Base-by-base conservation (phyloP, 2,113 vertebrate species). In the Progne subis region DNA sequence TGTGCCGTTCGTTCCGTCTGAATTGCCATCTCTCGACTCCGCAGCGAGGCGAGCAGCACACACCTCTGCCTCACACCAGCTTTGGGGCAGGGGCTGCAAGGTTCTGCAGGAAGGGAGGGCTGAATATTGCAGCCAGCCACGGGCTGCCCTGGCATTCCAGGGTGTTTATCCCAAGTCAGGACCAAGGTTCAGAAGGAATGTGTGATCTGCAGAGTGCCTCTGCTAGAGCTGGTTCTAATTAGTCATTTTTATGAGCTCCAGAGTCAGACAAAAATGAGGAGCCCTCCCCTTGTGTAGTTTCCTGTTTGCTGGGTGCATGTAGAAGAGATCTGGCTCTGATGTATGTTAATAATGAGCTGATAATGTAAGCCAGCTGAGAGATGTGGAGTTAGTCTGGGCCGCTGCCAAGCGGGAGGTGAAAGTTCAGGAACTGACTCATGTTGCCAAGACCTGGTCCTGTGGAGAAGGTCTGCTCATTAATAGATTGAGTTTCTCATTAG, bases 281-380 rank as follows among this genome's bases (percentile, higher is more conserved):
- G 94, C 94, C 95, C 92, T 95, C 95, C 86, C 92, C 95, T 95
- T 46, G 86, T 71, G 91, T 79, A 95, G 96, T 96, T 97, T 96
- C 96, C 96, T 96, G 95, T 96, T 97, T 96, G 95, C 96, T 95
- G 94, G 93, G 86, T 83, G 88, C 95, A 92, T 88, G 94, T 77
- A 93, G 88, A 92, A 94, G 94, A 95, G 96, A 94, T 90, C 90
- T 92, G 96, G 94, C 94, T 94, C 92, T 89, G 95, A 79, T 97
- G 82, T 90, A 96, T 96, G 97, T 97, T 97, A 96, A 97, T 97
- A 95, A 95, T 89, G 96, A 97, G 96, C 94, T 96, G 97, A 96
- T 97, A 97, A 97, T 97, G 95, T 91, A 96, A 97, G 91, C 95
- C 97, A 96, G 97, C 94, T 95, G 95, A 91, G 92, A 91, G 95